A percentile compares a stretch with the other conserved stretches of the same genome.
These are phyloP conservation scores for Sebastes matsubarae DNA, from an alignment of 2,797 vertebrate species.

Conservation along the genomic window DNA sequence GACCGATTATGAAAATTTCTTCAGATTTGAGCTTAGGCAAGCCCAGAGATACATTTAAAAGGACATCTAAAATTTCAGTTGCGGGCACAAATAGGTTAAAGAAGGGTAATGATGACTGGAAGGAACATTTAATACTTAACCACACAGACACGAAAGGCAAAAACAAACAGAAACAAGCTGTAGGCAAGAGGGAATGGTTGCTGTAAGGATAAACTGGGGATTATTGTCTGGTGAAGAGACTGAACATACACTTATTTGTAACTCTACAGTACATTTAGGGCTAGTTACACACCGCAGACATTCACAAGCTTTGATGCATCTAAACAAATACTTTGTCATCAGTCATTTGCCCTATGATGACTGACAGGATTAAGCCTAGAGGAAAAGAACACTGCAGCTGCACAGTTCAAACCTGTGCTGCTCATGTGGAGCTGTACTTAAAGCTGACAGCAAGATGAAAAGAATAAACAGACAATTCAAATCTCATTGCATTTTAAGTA, in stretches of 20 bases:
- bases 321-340: background rate
- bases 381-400: constrained; percentile 7
- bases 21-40: no score
- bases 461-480: background rate
- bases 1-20: no score
- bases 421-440: constrained; percentile 8
- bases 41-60: no score
- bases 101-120: background rate
- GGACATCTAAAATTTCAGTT: no score
- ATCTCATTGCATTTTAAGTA: background rate
- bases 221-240: constrained; percentile 3
- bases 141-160: background rate
- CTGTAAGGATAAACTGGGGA: background rate
- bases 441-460: background rate
- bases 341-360: background rate
- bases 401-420: constrained; percentile 9
- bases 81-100: background rate
- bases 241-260: background rate
- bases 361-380: background rate
- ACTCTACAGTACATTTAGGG: background rate
- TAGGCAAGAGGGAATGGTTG: background rate
- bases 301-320: background rate
- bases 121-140: background rate
- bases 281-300: background rate
- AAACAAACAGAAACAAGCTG: background rate